Conservation (phyloP, 2,797 vertebrate genomes). For the Aphelocoma californica region DNA sequence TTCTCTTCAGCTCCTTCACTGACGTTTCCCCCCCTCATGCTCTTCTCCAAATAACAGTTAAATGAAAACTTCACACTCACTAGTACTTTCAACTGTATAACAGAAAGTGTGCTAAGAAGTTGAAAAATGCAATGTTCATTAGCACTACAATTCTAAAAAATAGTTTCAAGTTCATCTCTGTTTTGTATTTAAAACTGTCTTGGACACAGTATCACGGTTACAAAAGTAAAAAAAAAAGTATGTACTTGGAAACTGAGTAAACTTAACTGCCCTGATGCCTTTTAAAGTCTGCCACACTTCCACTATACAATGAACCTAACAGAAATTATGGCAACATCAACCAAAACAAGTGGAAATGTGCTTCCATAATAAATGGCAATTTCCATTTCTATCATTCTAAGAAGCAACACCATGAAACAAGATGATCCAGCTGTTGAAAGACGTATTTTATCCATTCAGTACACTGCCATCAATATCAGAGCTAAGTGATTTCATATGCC, state of each 20-base stretch:
- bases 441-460: neutral
- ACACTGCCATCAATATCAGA: neutral
- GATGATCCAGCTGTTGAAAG: neutral
- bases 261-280: neutral
- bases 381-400: neutral
- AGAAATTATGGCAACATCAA: neutral
- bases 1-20: neutral
- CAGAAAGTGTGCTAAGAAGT: neutral
- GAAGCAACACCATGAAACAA: neutral
- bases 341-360: neutral
- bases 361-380: neutral
- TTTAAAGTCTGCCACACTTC: neutral
- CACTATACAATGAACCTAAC: neutral
- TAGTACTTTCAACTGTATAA: neutral
- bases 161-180: neutral
- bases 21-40: neutral
- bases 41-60: neutral
- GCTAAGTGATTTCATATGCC: neutral
- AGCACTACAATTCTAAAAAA: neutral
- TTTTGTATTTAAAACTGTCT: neutral
- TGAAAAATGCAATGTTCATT: neutral
- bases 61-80: neutral
- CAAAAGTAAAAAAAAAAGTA: neutral
- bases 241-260: neutral
- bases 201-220: neutral